Evolutionary conservation across 2,113 vertebrate genomes (phyloP).

Genomic region (Cyprinodon brontotheroides): DNA sequence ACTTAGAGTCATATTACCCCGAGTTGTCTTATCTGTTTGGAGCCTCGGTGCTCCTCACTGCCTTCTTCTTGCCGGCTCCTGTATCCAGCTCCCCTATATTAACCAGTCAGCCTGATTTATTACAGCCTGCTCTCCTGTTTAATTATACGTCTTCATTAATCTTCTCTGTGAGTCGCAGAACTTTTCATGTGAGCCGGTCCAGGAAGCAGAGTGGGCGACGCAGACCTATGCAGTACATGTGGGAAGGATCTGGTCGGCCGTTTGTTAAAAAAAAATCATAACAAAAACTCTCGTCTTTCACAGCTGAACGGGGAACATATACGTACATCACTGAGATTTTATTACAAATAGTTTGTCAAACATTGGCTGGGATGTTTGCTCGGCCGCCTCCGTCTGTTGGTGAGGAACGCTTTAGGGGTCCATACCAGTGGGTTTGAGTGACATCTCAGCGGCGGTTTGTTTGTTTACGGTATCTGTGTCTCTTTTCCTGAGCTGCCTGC

Average conservation of each 20-base stretch:
- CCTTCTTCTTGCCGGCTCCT: slow-evolving; percentile 87
- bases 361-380: slow-evolving; percentile 31
- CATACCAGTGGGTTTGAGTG: slow-evolving; percentile 54
- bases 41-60: slow-evolving; percentile 87
- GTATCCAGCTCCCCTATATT: slow-evolving; percentile 81
- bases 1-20: slow-evolving; percentile 99
- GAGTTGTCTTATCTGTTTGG: slow-evolving; percentile 96
- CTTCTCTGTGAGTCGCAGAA: slow-evolving; percentile 19
- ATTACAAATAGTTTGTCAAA: slow-evolving; percentile 6
- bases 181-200: slow-evolving; percentile 7
- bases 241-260: background rate
- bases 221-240: slow-evolving; percentile 1
- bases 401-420: slow-evolving; percentile 10
- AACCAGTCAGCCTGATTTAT: slow-evolving; percentile 82
- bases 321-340: background rate
- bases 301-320: background rate
- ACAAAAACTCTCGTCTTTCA: background rate
- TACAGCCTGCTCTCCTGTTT: slow-evolving; percentile 36
- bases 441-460: slow-evolving; percentile 68
- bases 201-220: slow-evolving; percentile 14
- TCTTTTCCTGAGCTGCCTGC: slow-evolving; percentile 47
- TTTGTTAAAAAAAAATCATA: slow-evolving; percentile 1
- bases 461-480: slow-evolving; percentile 66
- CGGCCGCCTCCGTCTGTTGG: slow-evolving; percentile 29
- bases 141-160: slow-evolving; percentile 38